phyloP scores from a whole-genome alignment of 2,888 invertebrate genomes.

The Anagyrus pseudococci region DNA sequence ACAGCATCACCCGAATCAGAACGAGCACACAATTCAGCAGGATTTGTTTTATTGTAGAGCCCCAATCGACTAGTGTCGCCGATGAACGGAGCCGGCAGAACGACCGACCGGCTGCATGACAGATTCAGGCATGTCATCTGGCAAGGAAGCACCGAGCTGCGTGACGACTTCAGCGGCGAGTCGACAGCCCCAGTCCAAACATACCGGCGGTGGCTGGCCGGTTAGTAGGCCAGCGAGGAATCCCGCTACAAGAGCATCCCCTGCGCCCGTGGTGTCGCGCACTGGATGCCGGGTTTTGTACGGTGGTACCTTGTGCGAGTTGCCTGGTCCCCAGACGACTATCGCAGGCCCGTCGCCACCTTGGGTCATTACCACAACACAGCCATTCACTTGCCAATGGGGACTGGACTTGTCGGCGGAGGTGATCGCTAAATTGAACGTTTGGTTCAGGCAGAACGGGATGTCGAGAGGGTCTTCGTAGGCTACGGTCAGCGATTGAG shows the following conservation, averaged over 20 bases:
- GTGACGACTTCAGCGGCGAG: slow-evolving; percentile 51
- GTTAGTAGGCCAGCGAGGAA: slow-evolving; percentile 57
- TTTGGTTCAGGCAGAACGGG: slow-evolving; percentile 53
- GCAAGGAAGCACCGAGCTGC: slow-evolving; percentile 49
- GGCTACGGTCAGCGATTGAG: slow-evolving; percentile 49
- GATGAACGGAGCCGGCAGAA: too few relatives aligned
- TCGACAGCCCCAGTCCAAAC: slow-evolving; percentile 55
- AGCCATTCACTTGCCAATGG: slow-evolving; percentile 51
- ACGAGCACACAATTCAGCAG: not conserved
- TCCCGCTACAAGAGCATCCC: slow-evolving; percentile 60
- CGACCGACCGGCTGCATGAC: too few relatives aligned
- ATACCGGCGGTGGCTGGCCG: slow-evolving; percentile 52
- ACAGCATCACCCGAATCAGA: not conserved
- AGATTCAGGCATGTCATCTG: slow-evolving; percentile 46
- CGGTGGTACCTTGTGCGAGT: slow-evolving; percentile 47
- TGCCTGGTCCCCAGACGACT: slow-evolving; percentile 54
- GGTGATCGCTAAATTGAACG: slow-evolving; percentile 52
- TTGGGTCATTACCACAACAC: slow-evolving; percentile 55
- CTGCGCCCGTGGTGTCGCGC: slow-evolving; percentile 60
- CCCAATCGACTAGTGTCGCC: too few relatives aligned
- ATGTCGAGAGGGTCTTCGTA: slow-evolving; percentile 52
- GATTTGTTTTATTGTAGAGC: not conserved
- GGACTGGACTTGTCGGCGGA: slow-evolving; percentile 46
- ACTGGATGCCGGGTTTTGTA: slow-evolving; percentile 46
- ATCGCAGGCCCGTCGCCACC: slow-evolving; percentile 54